Conservation (phyloP, 2,888 invertebrate species). For the Biston betularia region DNA sequence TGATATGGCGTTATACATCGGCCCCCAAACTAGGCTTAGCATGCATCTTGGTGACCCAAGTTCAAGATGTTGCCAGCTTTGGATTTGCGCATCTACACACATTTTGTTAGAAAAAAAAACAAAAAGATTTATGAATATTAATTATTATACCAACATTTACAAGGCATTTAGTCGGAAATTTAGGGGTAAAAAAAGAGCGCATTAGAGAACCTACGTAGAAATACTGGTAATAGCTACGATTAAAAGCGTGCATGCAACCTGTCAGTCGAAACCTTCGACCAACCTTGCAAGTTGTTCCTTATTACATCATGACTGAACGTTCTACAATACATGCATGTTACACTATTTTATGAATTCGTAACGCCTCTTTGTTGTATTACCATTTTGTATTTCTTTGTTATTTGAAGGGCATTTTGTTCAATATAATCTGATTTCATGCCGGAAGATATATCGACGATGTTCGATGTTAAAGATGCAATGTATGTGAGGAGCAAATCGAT, state of each 20-base stretch:
- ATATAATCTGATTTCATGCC: conserved; percentile 12
- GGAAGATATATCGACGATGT: background rate
- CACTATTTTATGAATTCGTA: conserved; percentile 58
- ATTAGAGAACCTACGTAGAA: background rate
- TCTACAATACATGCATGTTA: conserved; percentile 66
- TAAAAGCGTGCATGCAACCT: conserved; percentile 68
- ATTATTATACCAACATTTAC: too few relatives aligned
- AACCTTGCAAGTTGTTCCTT: conserved; percentile 79
- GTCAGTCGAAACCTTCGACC: conserved; percentile 72
- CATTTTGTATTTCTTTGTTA: conserved; percentile 37
- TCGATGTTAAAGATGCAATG: background rate
- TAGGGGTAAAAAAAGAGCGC: background rate
- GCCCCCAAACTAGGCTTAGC: too few relatives aligned
- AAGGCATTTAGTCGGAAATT: too few relatives aligned
- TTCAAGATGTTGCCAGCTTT: too few relatives aligned
- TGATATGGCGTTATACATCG: too few relatives aligned
- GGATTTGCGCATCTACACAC: too few relatives aligned
- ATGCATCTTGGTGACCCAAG: too few relatives aligned
- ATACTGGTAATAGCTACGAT: conserved; percentile 40
- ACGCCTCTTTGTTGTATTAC: conserved; percentile 62
- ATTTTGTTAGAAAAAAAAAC: too few relatives aligned
- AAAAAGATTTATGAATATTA: too few relatives aligned
- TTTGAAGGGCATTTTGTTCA: conserved; percentile 33
- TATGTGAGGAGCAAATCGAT: background rate
- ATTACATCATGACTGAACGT: conserved; percentile 77